phyloP scores from a whole-genome alignment of 2,888 invertebrate species.

The Pediacus dermestoides region DNA sequence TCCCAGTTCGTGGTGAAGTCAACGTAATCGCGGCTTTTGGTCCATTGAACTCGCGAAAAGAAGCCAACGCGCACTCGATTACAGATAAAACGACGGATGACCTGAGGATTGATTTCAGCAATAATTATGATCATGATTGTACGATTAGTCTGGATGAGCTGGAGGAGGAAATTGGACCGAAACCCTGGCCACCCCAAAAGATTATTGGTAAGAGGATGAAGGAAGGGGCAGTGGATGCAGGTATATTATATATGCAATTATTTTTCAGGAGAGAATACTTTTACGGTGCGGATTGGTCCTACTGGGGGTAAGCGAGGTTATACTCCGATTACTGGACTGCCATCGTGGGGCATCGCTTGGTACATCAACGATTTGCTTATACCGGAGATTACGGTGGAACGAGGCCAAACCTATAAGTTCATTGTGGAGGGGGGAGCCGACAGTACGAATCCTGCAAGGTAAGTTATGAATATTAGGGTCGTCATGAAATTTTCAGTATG shows the following conservation, averaged over 20 bases:
- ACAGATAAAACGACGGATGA: constrained; percentile 70
- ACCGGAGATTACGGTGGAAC: constrained; percentile 83
- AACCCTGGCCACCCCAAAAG: constrained; percentile 67
- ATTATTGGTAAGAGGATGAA: constrained; percentile 50
- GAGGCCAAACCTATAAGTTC: constrained; percentile 84
- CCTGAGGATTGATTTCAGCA: constrained; percentile 74
- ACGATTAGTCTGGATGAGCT: constrained; percentile 62
- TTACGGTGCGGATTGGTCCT: constrained; percentile 78
- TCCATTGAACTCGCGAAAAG: constrained; percentile 71
- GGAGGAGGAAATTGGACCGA: constrained; percentile 57
- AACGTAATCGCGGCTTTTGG: constrained; percentile 88
- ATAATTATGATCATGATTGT: constrained; percentile 69
- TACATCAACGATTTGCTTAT: constrained; percentile 88
- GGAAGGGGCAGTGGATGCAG: too few relatives aligned
- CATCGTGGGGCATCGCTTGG: constrained; percentile 90
- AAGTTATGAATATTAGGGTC: constrained; percentile 5
- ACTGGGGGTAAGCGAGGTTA: constrained; percentile 80
- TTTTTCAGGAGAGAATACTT: constrained; percentile 54
- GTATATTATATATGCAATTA: constrained; percentile 5
- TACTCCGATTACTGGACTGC: constrained; percentile 72
- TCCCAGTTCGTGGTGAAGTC: constrained; percentile 47
- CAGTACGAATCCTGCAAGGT: constrained; percentile 70
- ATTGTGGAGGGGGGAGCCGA: constrained; percentile 82
- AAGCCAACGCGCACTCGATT: constrained; percentile 79
- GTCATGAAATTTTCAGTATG: background rate